Evolutionary conservation across 2,888 invertebrate species (phyloP), one percentile per base, ranked within the genome.

Genomic region (Tipula lateralis): DNA sequence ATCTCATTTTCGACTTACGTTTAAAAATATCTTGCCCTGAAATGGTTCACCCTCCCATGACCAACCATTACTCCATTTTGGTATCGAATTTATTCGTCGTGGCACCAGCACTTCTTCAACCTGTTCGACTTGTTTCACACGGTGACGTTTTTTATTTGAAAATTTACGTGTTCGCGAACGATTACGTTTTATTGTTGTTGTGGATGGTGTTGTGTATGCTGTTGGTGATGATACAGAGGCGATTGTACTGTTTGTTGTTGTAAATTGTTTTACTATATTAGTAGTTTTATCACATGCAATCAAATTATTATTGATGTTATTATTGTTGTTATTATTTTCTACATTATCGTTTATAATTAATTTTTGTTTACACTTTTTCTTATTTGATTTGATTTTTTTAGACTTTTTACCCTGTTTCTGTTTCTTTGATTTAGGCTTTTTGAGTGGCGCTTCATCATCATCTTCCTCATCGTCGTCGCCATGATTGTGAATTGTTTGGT

Each of bases 51-150:
- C 97, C 88, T 95, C 95, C 96, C 97, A 97, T 86, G 92, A 93
- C 97, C 97, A 97, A 32, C 97, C 97, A 89, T 97, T 97, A 88
- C 96, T 96, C 96, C 96, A 97, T 87, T 93, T 93, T 50, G 94
- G 94, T 87, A 91, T 88, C n/a, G 89, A 88, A 87, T 89, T 89
- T 84, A 88, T 90, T 85, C 90, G 89, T 85, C 91, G 91, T 34
- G 91, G 89, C 87, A 90, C 91, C 44, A 91, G 91, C 16, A 90
- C 91, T 85, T 91, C 91, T 86, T 89, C 88, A 85, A 89, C 89
- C 85, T 88, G 87, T 50, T 88, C 88, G 84, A 89, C 88, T 19
- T 30, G 29, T 86, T 88, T 88, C 16, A 80, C 83, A 9, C 88
- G 88, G 84, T 88, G 88, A 16, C 89, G 88, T 86, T 89, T 89